Evolutionary conservation across 2,888 invertebrate species (phyloP), one percentile per base, ranked within the genome.

Genomic region (Nomada goodeniana): DNA sequence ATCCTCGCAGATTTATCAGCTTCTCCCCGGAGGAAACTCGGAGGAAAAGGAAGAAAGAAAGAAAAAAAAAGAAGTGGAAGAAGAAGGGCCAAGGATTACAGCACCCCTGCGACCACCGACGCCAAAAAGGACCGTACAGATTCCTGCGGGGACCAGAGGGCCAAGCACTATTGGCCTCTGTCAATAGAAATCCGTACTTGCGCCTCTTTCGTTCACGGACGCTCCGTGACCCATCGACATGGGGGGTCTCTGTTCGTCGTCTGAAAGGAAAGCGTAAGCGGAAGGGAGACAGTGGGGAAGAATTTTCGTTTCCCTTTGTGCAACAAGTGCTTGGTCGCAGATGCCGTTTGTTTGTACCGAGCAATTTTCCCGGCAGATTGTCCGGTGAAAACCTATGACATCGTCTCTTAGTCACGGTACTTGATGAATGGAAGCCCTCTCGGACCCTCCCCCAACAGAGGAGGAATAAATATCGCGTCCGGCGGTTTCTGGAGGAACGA

Each of bases 151-250:
- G 81, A 64, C 74, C 59, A 26, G 71, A 84, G 82, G 82, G 76
- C 70, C 23, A 63, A 42, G 53, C 50, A 70, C 80, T 75, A 81
- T 84, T 86, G 82, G 73, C 82, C 85, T 88, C 82, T 88, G 89
- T 90, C 89, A 91, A 89, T 90, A 91, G 89, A 89, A 90, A 89
- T 87, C 87, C 86, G 83, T 88, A 81, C 83, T 88, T 85, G 83
- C 83, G 86, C 88, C 86, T 84, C 86, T 15, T 36, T 76, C 75
- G 63, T 72, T 61, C 78, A 76, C 76, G 85, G 84, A 81, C 88
- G 83, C 84, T 81, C 82, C 75, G 75, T 77, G 77, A 80, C 74
- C 84, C 77, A 84, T 87, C 86, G 82, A 85, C 84, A 78, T 88
- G 78, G 88, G 89, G 88, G 86, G 87, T 84, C 60, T 84, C 60